Percentiles rank a stretch among this genome's conserved stretches.
phyloP scores from a whole-genome alignment of 2,888 invertebrate species.

The Mythimna albipuncta region DNA sequence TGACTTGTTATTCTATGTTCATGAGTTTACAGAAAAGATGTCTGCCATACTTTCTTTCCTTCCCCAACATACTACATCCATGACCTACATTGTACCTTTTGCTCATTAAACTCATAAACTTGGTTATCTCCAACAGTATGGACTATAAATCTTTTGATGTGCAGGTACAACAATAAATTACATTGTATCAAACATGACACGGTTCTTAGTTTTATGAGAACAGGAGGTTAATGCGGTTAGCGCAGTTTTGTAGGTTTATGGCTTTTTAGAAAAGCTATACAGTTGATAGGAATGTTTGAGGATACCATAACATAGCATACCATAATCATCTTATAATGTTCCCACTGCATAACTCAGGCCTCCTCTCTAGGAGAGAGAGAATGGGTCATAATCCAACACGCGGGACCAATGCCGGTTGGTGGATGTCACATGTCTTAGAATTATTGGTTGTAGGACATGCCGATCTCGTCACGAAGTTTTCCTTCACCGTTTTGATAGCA shows the following conservation, averaged over 20 bases:
- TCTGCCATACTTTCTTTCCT: neutral
- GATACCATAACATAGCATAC: no score
- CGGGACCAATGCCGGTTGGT: no score
- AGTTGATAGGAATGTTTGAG: neutral
- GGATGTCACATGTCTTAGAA: no score
- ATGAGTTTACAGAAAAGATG: no score
- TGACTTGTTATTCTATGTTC: neutral
- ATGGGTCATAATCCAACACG: no score
- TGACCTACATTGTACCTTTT: slow-evolving; percentile 7
- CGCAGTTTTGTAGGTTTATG: slow-evolving; percentile 35
- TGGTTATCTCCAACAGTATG: neutral
- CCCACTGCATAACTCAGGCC: no score
- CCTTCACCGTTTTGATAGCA: no score
- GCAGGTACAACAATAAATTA: slow-evolving; percentile 27
- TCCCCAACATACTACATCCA: neutral
- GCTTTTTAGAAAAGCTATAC: slow-evolving; percentile 7
- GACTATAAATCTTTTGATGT: slow-evolving; percentile 41
- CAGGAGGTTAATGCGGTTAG: slow-evolving; percentile 9
- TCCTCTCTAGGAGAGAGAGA: no score
- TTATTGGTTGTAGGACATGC: no score
- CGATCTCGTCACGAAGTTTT: no score
- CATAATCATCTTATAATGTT: no score
- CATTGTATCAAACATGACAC: slow-evolving; percentile 48
- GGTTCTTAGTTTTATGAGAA: slow-evolving; percentile 32
- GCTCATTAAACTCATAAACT: slow-evolving; percentile 39